phyloP scores from a whole-genome alignment of 2,888 invertebrate genomes.

The Hirtodrosophila cameraria region DNA sequence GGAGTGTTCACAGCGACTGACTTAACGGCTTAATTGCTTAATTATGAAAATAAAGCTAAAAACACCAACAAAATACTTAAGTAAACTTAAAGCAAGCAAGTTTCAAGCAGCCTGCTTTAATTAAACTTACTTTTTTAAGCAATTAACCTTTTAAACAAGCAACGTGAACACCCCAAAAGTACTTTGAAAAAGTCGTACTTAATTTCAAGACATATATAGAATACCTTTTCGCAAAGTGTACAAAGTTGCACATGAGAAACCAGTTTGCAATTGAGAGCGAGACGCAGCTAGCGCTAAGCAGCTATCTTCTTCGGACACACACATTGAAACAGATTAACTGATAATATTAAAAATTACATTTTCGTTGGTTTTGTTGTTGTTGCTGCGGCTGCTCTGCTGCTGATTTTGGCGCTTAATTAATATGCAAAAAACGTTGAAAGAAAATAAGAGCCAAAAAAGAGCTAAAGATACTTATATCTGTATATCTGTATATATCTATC shows the following conservation, averaged over 20 bases:
- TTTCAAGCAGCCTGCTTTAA: no score
- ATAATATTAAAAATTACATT: slow-evolving; percentile 74
- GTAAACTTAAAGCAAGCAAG: no score
- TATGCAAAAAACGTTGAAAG: slow-evolving; percentile 82
- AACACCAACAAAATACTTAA: no score
- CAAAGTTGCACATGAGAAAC: slow-evolving; percentile 62
- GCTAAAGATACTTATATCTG: slow-evolving; percentile 44
- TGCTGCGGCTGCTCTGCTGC: slow-evolving; percentile 38
- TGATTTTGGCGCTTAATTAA: slow-evolving; percentile 81
- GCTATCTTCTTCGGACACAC: slow-evolving; percentile 16
- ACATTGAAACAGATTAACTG: slow-evolving; percentile 64
- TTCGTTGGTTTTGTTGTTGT: slow-evolving; percentile 30
- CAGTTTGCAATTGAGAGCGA: slow-evolving; percentile 69
- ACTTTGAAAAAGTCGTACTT: no score
- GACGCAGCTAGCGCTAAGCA: slow-evolving; percentile 16
- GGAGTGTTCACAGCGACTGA: no score
- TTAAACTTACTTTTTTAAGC: no score
- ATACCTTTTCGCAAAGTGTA: no score
- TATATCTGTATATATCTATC: slow-evolving; percentile 24
- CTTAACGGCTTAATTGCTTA: no score
- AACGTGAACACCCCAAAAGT: no score
- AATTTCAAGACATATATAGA: no score
- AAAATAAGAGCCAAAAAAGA: slow-evolving; percentile 51
- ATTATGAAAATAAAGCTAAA: no score
- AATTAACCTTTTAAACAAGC: no score